Evolutionary conservation across 2,888 invertebrate species (phyloP).

Genomic region (Megamerina dolium): DNA sequence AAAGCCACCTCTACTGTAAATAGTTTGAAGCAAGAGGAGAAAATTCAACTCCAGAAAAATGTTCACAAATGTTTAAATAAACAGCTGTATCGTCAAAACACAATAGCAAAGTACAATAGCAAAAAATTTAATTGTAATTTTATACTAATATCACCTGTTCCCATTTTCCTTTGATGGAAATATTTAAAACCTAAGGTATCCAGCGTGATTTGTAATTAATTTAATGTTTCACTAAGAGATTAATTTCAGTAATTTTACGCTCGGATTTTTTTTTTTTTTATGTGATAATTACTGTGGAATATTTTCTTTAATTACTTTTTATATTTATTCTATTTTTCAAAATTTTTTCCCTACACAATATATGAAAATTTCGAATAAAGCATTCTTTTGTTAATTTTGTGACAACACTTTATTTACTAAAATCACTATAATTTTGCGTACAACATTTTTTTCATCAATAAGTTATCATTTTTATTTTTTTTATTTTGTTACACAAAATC

Average conservation of each 20-base stretch:
- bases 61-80: too few species aligned
- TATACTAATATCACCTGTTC: slow-evolving; percentile 39
- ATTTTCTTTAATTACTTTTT: not conserved
- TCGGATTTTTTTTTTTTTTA: not conserved
- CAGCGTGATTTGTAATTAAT: slow-evolving; percentile 32
- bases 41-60: too few species aligned
- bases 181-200: slow-evolving; percentile 50
- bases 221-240: not conserved
- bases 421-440: slow-evolving; percentile 2
- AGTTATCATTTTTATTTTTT: slow-evolving; percentile 13
- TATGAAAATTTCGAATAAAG: too few species aligned
- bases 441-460: not conserved
- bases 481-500: slow-evolving; percentile 10
- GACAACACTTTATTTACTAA: not conserved
- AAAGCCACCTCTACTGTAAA: too few species aligned
- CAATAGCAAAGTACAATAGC: too few species aligned
- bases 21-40: too few species aligned
- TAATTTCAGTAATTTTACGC: not conserved
- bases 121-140: not conserved
- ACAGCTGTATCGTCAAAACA: too few species aligned
- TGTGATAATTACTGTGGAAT: not conserved
- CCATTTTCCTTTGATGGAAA: slow-evolving; percentile 50
- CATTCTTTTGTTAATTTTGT: too few species aligned
- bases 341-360: not conserved
- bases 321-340: not conserved